A percentile compares a stretch with the other conserved stretches of the same genome.
Evolutionary conservation across 2,113 vertebrate genomes (phyloP).

Genomic region (Archocentrus centrarchus): DNA sequence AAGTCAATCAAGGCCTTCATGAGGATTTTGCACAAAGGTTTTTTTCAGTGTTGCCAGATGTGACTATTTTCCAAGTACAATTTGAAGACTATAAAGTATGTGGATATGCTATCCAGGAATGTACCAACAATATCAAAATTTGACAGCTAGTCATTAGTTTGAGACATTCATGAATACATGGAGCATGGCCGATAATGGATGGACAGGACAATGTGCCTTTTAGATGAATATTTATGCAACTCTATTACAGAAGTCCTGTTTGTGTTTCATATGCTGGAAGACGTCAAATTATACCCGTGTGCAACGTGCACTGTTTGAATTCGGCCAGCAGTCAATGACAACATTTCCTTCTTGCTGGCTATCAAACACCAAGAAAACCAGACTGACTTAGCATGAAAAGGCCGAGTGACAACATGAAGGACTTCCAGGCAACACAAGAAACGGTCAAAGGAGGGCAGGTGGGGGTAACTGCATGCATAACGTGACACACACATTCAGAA

Average conservation of each 20-base stretch:
- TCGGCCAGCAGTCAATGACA: conserved; percentile 35
- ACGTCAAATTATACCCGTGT: conserved; percentile 31
- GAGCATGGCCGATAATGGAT: conserved; percentile 38
- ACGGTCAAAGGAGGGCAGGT: not conserved
- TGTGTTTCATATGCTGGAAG: conserved; percentile 33
- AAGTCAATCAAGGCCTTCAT: conserved; percentile 69
- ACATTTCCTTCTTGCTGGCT: conserved; percentile 22
- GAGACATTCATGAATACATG: conserved; percentile 33
- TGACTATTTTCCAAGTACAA: conserved; percentile 63
- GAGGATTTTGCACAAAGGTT: conserved; percentile 69
- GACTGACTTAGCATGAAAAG: conserved; percentile 13
- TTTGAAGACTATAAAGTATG: conserved; percentile 34
- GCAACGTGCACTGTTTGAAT: conserved; percentile 21
- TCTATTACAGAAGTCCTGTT: conserved; percentile 17
- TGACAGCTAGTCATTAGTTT: conserved; percentile 47
- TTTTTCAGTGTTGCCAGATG: conserved; percentile 68
- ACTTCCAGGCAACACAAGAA: conserved; percentile 14
- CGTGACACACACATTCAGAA: not conserved
- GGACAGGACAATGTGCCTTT: conserved; percentile 33
- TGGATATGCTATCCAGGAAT: conserved; percentile 44
- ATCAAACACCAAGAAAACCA: conserved; percentile 34
- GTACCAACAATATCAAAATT: conserved; percentile 52
- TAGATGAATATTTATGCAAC: conserved; percentile 32
- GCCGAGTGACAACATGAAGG: conserved; percentile 23
- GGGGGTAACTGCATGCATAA: conserved; percentile 26